Base-by-base conservation (phyloP, 2,113 vertebrate genomes). In the Odocoileus virginianus region DNA sequence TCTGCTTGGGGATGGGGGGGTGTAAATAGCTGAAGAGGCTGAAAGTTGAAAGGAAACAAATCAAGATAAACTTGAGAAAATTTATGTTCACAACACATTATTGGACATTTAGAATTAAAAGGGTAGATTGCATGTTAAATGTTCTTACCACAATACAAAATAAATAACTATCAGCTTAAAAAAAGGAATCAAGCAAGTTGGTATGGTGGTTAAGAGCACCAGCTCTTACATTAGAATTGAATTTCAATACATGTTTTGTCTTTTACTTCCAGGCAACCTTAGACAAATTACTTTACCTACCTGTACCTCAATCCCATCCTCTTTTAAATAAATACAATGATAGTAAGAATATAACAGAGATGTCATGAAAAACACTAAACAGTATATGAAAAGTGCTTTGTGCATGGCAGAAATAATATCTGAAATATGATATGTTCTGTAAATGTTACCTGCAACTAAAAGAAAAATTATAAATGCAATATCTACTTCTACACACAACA, bases 1-100 rank as follows among this genome's bases (percentile, higher is more conserved):
- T 91, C 95, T 96, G 30, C 79, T 89, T 93, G 88, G 58, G 78
- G 58, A 87, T 58, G 15, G 33, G 33, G 94, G 91, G 95, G 28
- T 5, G 45, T 17, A 83, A 76, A 55, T 40, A 58, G n/a, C 82
- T 97, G 55, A 57, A 85, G 6, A 91, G 17, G n/a, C 10, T 78
- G 52, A 90, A 95, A 94, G 88, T 82, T 71, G 89, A 82, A 16
- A 84, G 30, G 17, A 17, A 50, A 50, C 89, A 93, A 84, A 82
- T 82, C 10, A 84, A 90, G 64, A n/a, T 43, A 61, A 87, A 85
- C 16, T 81, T 57, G 25, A 36, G 47, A 79, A 95, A 92, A 92
- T 60, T 79, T 67, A 27, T n/a, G 28, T 64, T 78, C 61, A 89
- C 30, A 78, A 64, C 27, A 90, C 25, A 58, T 40, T 40, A 47